phyloP scores from a whole-genome alignment of 2,888 invertebrate genomes.

The Mythimna impura region DNA sequence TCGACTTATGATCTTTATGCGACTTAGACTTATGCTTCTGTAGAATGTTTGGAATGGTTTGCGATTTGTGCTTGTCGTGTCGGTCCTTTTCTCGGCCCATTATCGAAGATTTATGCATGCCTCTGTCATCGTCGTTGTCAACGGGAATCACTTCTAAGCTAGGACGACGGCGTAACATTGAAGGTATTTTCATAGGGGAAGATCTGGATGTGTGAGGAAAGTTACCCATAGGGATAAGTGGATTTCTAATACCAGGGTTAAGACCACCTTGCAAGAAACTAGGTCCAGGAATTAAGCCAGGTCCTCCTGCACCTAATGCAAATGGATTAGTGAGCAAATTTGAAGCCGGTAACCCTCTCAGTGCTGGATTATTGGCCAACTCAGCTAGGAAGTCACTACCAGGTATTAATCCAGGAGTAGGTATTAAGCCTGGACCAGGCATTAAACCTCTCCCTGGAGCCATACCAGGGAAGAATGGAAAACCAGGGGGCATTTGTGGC shows the following conservation, averaged over 20 bases:
- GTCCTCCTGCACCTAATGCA: conserved; percentile 89
- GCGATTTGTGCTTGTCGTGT: conserved; percentile 88
- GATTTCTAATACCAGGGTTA: conserved; percentile 85
- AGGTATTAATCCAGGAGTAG: conserved; percentile 88
- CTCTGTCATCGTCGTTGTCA: conserved; percentile 87
- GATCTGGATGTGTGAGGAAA: conserved; percentile 91
- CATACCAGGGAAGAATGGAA: conserved; percentile 86
- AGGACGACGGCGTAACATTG: conserved; percentile 91
- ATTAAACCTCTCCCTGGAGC: conserved; percentile 89
- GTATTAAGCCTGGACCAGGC: conserved; percentile 88
- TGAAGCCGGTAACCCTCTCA: conserved; percentile 82
- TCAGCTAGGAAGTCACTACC: conserved; percentile 83
- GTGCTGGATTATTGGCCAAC: conserved; percentile 85
- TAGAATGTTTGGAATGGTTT: conserved; percentile 87
- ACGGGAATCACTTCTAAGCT: conserved; percentile 90
- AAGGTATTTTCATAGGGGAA: conserved; percentile 90
- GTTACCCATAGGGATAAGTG: conserved; percentile 87
- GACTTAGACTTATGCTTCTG: conserved; percentile 85
- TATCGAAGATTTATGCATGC: conserved; percentile 79
- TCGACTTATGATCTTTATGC: conserved; percentile 86
- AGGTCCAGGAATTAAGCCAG: conserved; percentile 91
- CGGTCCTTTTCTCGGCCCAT: conserved; percentile 83
- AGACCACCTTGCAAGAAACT: conserved; percentile 81
- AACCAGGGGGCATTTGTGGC: conserved; percentile 84
- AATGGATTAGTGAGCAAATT: conserved; percentile 88